Conservation (phyloP, 2,888 invertebrate genomes). For the Sminthurides aquaticus region DNA sequence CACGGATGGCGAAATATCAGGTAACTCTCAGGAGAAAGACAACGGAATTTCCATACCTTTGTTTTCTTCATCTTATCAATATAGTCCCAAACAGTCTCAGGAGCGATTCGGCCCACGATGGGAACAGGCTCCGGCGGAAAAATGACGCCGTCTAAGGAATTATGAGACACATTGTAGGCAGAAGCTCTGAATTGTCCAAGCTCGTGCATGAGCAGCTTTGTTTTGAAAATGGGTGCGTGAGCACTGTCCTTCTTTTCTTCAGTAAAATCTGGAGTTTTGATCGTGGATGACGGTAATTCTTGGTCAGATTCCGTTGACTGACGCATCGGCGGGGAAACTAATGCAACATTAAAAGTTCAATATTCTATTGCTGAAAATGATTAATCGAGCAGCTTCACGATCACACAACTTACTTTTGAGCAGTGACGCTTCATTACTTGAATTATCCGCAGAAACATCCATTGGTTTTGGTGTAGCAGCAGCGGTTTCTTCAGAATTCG, state of each 20-base stretch:
- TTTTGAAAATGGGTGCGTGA: slow-evolving; percentile 26
- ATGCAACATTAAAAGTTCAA: too few relatives aligned
- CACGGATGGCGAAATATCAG: too few relatives aligned
- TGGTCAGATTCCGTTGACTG: slow-evolving; percentile 41
- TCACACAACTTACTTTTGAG: too few relatives aligned
- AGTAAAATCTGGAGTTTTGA: slow-evolving; percentile 42
- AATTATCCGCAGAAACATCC: too few relatives aligned
- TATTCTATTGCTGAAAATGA: too few relatives aligned
- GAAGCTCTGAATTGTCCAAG: slow-evolving; percentile 37
- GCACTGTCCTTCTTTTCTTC: slow-evolving; percentile 26
- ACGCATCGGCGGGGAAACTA: too few relatives aligned
- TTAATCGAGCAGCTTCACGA: too few relatives aligned
- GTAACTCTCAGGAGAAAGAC: too few relatives aligned
- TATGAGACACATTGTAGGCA: slow-evolving; percentile 36
- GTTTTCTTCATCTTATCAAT: slow-evolving; percentile 81
- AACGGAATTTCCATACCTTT: too few relatives aligned
- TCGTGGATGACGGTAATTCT: slow-evolving; percentile 42
- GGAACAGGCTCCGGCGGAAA: slow-evolving; percentile 41
- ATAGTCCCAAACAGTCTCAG: slow-evolving; percentile 86
- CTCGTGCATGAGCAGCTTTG: slow-evolving; percentile 39
- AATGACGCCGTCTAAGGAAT: slow-evolving; percentile 27
- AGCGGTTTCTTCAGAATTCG: too few relatives aligned
- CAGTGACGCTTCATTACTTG: too few relatives aligned
- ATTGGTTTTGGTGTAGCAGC: too few relatives aligned
- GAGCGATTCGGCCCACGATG: slow-evolving; percentile 84